These are phyloP conservation scores for Dendrocopos noguchii DNA, from an alignment of 2,113 vertebrate species.

Conservation along the genomic window DNA sequence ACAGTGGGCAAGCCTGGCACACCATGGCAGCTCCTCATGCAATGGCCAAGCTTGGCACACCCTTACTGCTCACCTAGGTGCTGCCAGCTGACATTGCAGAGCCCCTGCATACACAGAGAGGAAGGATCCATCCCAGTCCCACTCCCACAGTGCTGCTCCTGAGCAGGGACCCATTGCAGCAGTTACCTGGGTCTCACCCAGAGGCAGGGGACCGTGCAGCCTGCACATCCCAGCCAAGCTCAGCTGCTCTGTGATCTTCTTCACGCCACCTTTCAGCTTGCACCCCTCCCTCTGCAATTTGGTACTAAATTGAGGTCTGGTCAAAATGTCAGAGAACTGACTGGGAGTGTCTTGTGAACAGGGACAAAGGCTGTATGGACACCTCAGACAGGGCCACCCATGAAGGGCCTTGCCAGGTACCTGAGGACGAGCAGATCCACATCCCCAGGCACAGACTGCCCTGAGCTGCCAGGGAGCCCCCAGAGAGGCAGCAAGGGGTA, in stretches of 20 bases:
- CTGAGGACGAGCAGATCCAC: not conserved
- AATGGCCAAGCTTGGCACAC: not conserved
- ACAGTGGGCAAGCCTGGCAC: too few relatives aligned
- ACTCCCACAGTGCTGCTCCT: not conserved
- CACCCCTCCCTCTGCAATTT: slow-evolving; percentile 24
- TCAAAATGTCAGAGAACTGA: slow-evolving; percentile 16
- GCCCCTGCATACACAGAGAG: not conserved
- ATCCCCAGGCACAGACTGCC: not conserved
- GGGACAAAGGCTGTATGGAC: not conserved
- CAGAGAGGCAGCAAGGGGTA: not conserved
- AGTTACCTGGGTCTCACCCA: not conserved
- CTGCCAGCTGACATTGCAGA: not conserved
- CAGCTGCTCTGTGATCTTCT: not conserved
- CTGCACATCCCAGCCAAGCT: not conserved
- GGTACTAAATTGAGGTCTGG: slow-evolving; percentile 3
- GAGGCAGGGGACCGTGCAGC: not conserved
- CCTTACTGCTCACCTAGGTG: not conserved
- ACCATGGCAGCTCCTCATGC: not conserved
- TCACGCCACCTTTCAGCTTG: slow-evolving; percentile 6
- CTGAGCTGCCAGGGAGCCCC: not conserved
- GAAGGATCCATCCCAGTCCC: not conserved
- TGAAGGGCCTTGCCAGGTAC: not conserved
- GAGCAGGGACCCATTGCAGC: not conserved
- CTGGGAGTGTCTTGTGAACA: not conserved
- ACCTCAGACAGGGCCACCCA: not conserved